phyloP scores from a whole-genome alignment of 1,140 invertebrate genomes.

The Colletes latitarsis region DNA sequence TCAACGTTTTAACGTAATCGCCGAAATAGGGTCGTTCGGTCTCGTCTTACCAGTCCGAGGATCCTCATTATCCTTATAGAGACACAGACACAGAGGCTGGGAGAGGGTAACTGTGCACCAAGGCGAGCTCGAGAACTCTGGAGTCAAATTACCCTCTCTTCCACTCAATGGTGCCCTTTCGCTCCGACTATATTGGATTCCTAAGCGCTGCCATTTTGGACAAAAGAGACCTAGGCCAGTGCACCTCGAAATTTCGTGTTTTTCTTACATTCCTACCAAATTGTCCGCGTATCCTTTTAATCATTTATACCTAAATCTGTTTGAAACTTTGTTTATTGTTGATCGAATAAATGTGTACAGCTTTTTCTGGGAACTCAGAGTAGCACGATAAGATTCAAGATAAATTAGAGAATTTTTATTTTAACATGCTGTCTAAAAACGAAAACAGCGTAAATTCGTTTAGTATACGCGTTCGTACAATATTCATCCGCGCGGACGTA shows the following conservation, averaged over 20 bases:
- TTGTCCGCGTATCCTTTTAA: constrained; percentile 2
- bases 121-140: constrained; percentile 59
- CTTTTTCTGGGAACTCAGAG: no score
- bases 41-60: constrained; percentile 63
- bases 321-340: not conserved
- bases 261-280: constrained; percentile 9
- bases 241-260: not conserved
- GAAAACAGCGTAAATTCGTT: constrained; percentile 41
- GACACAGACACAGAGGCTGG: constrained; percentile 37
- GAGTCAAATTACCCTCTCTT: constrained; percentile 73
- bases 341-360: no score
- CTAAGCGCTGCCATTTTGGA: constrained; percentile 68
- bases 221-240: not conserved
- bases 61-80: constrained; percentile 62
- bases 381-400: no score
- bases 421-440: constrained; percentile 8
- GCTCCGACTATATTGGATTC: constrained; percentile 75
- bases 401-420: no score
- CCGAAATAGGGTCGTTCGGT: constrained; percentile 41
- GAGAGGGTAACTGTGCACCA: constrained; percentile 49
- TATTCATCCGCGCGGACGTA: constrained; percentile 56
- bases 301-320: not conserved
- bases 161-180: constrained; percentile 50
- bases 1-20: constrained; percentile 48
- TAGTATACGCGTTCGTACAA: constrained; percentile 42